Percentiles rank a stretch among this genome's conserved stretches.
These are phyloP conservation scores for Rhinichthys klamathensis DNA, from an alignment of 2,113 vertebrate genomes.

Conservation along the genomic window DNA sequence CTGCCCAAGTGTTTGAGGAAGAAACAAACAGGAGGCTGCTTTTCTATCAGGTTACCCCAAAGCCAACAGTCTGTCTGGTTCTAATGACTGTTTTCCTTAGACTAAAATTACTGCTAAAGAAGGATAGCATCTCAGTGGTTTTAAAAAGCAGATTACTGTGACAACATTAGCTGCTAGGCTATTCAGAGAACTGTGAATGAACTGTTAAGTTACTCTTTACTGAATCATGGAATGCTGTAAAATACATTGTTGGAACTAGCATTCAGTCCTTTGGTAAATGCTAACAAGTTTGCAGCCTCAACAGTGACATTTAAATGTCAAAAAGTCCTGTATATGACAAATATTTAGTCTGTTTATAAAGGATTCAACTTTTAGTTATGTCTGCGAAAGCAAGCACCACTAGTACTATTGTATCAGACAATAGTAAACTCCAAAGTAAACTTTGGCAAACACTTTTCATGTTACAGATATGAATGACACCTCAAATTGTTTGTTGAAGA, in stretches of 20 bases:
- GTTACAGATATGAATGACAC: not conserved
- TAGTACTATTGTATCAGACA: not conserved
- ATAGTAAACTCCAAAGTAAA: not conserved
- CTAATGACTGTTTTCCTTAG: constrained; percentile 33
- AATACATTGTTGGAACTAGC: not conserved
- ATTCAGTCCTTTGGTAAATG: not conserved
- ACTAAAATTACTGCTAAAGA: constrained; percentile 9
- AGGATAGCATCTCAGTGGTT: not conserved
- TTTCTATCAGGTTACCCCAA: constrained; percentile 28
- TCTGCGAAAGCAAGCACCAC: not conserved
- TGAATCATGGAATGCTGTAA: not conserved
- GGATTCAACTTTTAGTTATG: not conserved
- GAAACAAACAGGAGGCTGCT: constrained; percentile 12
- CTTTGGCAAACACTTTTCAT: not conserved
- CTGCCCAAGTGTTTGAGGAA: constrained; percentile 7
- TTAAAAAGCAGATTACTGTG: not conserved
- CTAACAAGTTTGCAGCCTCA: not conserved
- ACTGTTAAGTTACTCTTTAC: not conserved
- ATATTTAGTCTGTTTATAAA: not conserved
- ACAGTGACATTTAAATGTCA: not conserved
- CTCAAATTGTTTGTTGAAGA: not conserved
- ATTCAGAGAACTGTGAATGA: not conserved
- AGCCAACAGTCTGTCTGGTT: constrained; percentile 2
- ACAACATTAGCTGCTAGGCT: not conserved
- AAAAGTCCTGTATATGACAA: no score